phyloP scores from a whole-genome alignment of 1,140 invertebrate species.

The Hycleus cichorii region DNA sequence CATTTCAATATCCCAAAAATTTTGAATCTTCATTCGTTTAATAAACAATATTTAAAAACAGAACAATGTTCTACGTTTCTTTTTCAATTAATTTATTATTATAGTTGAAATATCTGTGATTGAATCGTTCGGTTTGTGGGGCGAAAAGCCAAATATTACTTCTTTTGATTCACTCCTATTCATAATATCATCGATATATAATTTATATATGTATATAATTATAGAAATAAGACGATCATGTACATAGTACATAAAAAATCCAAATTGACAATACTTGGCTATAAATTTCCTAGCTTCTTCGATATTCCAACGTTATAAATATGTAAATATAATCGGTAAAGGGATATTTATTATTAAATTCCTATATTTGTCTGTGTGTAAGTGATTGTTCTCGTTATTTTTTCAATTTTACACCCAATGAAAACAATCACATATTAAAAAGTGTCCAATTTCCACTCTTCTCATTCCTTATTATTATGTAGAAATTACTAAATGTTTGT shows the following conservation, averaged over 20 bases:
- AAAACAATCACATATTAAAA: slow-evolving; percentile 26
- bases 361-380: background rate
- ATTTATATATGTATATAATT: no score
- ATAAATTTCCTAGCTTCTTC: background rate
- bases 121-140: background rate
- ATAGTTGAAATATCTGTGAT: slow-evolving; percentile 26
- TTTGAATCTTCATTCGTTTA: slow-evolving; percentile 6
- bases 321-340: slow-evolving; percentile 2
- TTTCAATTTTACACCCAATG: background rate
- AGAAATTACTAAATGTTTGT: slow-evolving; percentile 22
- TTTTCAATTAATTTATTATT: no score
- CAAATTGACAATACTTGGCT: slow-evolving; percentile 10
- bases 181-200: slow-evolving; percentile 1
- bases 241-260: slow-evolving; percentile 20
- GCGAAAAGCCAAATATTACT: slow-evolving; percentile 22
- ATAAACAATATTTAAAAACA: slow-evolving; percentile 42
- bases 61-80: slow-evolving; percentile 36
- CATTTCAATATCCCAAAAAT: slow-evolving; percentile 25
- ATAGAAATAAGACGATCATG: background rate
- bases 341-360: background rate
- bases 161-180: slow-evolving; percentile 23
- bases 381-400: background rate
- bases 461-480: slow-evolving; percentile 14
- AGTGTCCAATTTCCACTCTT: slow-evolving; percentile 25
- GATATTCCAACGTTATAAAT: slow-evolving; percentile 13